These are phyloP conservation scores for Mystacornis crossleyi DNA, from an alignment of 2,113 vertebrate genomes.

Conservation along the genomic window DNA sequence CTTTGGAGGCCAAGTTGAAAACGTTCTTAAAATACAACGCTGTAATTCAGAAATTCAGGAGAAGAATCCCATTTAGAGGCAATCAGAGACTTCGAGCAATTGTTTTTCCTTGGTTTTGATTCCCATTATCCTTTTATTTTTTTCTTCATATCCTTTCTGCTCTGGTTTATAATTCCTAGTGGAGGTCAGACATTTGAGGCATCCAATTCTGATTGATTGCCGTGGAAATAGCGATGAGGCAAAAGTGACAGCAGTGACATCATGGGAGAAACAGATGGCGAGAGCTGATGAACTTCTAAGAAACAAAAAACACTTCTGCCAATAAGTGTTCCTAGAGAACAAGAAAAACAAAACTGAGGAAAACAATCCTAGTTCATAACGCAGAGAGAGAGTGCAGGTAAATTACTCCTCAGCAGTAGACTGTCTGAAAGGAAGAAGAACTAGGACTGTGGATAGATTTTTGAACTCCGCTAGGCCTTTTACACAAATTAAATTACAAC, in stretches of 20 bases:
- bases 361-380: background rate
- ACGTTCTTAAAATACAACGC: background rate
- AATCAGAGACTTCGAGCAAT: background rate
- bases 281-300: slow-evolving; percentile 53
- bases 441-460: background rate
- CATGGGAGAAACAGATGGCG: slow-evolving; percentile 59
- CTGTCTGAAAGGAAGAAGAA: background rate
- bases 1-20: background rate
- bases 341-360: slow-evolving; percentile 19
- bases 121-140: background rate
- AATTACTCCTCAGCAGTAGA: background rate
- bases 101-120: background rate
- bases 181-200: slow-evolving; percentile 15
- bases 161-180: background rate
- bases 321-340: slow-evolving; percentile 47
- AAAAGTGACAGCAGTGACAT: slow-evolving; percentile 51
- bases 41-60: background rate
- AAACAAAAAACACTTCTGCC: slow-evolving; percentile 55
- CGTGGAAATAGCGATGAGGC: slow-evolving; percentile 25
- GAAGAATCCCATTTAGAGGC: background rate
- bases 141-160: background rate
- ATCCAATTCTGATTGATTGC: slow-evolving; percentile 13
- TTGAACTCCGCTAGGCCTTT: background rate
- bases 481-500: background rate
- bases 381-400: background rate